Percentiles rank a stretch among this genome's conserved stretches.
Evolutionary conservation across 2,797 vertebrate species (phyloP).

Genomic region (Gephyroberyx darwinii): DNA sequence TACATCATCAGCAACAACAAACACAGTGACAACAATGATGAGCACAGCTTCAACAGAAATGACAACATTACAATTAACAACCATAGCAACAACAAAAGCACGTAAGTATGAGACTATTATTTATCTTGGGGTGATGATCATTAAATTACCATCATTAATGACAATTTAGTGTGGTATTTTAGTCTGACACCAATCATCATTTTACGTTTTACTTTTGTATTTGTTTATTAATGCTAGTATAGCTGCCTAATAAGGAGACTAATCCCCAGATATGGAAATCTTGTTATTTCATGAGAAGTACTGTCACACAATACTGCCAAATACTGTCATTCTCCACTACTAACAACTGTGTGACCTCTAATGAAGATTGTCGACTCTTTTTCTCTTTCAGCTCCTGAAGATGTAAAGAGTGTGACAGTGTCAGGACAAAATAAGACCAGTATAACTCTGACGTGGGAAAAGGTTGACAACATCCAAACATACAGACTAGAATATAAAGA

Average conservation of each 20-base stretch:
- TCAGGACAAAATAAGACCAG: constrained; percentile 1
- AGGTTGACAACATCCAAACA: constrained; percentile 17
- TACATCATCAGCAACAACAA: rapidly evolving
- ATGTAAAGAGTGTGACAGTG: neutral
- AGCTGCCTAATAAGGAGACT: no score
- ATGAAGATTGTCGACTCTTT: neutral
- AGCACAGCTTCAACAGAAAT: neutral
- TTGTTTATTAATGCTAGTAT: no score
- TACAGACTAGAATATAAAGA: constrained; percentile 22
- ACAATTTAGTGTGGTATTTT: no score
- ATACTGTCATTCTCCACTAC: no score
- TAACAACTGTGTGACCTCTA: neutral
- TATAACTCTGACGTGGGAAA: constrained; percentile 60
- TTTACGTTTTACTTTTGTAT: neutral
- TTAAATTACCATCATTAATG: neutral
- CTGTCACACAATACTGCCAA: no score
- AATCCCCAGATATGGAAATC: no score
- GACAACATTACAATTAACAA: neutral
- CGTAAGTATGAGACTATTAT: constrained; percentile 21
- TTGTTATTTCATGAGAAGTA: no score
- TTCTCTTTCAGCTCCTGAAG: constrained; percentile 23
- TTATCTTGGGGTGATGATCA: neutral
- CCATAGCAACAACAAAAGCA: neutral
- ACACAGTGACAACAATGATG: rapidly evolving
- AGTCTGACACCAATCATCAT: no score